These are phyloP conservation scores for Sclerurus mexicanus DNA, from an alignment of 2,113 vertebrate species.

Conservation along the genomic window DNA sequence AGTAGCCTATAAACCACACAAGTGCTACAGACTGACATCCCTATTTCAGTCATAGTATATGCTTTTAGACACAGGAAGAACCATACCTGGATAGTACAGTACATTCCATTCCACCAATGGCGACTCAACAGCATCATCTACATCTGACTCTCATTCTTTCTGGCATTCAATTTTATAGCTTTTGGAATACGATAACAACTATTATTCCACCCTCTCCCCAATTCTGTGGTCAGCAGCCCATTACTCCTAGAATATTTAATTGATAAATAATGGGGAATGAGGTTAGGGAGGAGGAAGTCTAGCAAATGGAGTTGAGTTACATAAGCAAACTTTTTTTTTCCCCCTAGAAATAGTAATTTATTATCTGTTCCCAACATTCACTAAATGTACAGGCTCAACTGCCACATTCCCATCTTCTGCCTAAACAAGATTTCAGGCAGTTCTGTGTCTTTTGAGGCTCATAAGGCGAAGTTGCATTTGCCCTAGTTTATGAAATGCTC, in stretches of 20 bases:
- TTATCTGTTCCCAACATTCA: neutral
- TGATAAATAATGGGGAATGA: conserved; percentile 2
- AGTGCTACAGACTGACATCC: conserved; percentile 11
- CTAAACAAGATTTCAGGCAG: neutral
- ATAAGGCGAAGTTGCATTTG: neutral
- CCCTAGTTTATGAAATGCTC: neutral
- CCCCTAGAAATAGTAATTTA: neutral
- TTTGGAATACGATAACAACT: conserved; percentile 2
- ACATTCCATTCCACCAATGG: conserved; percentile 42
- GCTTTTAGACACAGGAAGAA: conserved; percentile 5
- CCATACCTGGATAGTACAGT: neutral
- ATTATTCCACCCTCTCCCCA: neutral
- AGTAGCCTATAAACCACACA: conserved; percentile 10
- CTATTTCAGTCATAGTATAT: neutral
- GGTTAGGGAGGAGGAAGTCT: neutral
- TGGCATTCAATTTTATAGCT: neutral
- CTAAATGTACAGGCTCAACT: neutral
- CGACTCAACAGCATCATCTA: conserved; percentile 4
- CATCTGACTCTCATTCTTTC: conserved; percentile 51
- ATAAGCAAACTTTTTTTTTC: neutral
- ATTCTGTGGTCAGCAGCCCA: neutral
- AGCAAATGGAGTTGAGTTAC: neutral
- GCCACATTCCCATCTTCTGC: neutral
- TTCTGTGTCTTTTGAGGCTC: neutral
- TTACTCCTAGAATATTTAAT: neutral